These are phyloP conservation scores for Strigops habroptila DNA, from an alignment of 2,113 vertebrate species.

Conservation along the genomic window DNA sequence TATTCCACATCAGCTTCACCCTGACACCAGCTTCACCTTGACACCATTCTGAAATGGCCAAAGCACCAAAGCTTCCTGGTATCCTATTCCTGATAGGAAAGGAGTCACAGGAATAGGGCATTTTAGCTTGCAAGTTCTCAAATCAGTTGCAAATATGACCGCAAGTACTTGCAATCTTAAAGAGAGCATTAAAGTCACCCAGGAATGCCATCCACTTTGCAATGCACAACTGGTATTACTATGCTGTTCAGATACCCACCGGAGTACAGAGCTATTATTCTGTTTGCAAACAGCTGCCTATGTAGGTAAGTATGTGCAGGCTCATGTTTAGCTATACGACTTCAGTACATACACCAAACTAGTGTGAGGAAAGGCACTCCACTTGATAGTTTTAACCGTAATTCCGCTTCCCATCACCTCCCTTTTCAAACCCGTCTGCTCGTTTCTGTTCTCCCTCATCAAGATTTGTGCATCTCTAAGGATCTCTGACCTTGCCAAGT, in stretches of 20 bases:
- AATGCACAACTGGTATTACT: not conserved
- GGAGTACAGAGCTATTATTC: not conserved
- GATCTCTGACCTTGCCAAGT: not conserved
- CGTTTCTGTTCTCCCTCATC: not conserved
- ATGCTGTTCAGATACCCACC: not conserved
- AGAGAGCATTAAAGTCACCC: not conserved
- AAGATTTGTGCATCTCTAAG: not conserved
- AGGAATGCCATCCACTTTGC: not conserved
- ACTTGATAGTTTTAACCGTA: not conserved
- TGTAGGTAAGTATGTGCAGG: not conserved
- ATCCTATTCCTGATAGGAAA: no score
- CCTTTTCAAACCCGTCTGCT: not conserved
- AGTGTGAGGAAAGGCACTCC: not conserved
- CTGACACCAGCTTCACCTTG: not conserved
- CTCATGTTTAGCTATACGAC: not conserved
- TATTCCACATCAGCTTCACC: not conserved
- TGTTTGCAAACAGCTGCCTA: not conserved
- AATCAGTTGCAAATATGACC: not conserved
- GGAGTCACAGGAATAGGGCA: not conserved
- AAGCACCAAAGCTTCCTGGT: no score
- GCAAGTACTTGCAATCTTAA: not conserved
- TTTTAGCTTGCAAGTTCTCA: not conserved
- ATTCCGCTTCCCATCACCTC: not conserved
- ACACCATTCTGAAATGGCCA: not conserved
- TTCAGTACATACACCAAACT: fast-evolving